Percentiles rank a stretch among this genome's conserved stretches.
Evolutionary conservation across 2,888 invertebrate genomes (phyloP).

Genomic region (Dynastes maya): DNA sequence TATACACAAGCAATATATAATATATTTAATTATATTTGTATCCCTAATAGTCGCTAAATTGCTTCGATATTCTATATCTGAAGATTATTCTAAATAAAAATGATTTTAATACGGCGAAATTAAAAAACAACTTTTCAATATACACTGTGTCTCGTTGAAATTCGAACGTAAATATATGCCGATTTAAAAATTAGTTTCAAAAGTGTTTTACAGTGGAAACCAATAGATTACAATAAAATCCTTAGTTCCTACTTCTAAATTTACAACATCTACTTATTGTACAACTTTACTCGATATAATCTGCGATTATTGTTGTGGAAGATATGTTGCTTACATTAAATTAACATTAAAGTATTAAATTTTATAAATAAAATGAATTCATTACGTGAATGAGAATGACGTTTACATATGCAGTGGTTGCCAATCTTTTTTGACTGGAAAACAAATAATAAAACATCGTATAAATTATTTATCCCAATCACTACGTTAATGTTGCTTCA

Average conservation of each 20-base stretch:
- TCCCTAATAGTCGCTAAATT: neutral
- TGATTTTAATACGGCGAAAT: too few species aligned
- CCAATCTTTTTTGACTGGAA: constrained; percentile 20
- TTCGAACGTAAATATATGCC: neutral
- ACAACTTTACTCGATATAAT: neutral
- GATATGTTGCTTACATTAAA: neutral
- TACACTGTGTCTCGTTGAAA: neutral
- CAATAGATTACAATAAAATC: constrained; percentile 1
- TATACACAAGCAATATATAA: neutral
- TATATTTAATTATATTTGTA: neutral
- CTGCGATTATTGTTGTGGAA: neutral
- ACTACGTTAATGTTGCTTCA: neutral
- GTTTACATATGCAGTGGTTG: constrained; percentile 4
- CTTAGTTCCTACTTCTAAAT: neutral
- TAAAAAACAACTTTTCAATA: neutral
- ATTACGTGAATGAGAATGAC: neutral
- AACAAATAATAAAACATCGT: neutral
- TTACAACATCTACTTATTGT: neutral
- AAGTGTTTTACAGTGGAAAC: neutral
- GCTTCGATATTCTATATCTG: too few species aligned
- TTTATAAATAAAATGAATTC: neutral
- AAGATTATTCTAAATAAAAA: too few species aligned
- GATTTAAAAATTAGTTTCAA: neutral
- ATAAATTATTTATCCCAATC: neutral
- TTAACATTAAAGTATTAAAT: too few species aligned